A percentile compares a stretch with the other conserved stretches of the same genome.
These are phyloP conservation scores for Heptranchias perlo DNA, from an alignment of 2,113 vertebrate genomes.

Conservation along the genomic window DNA sequence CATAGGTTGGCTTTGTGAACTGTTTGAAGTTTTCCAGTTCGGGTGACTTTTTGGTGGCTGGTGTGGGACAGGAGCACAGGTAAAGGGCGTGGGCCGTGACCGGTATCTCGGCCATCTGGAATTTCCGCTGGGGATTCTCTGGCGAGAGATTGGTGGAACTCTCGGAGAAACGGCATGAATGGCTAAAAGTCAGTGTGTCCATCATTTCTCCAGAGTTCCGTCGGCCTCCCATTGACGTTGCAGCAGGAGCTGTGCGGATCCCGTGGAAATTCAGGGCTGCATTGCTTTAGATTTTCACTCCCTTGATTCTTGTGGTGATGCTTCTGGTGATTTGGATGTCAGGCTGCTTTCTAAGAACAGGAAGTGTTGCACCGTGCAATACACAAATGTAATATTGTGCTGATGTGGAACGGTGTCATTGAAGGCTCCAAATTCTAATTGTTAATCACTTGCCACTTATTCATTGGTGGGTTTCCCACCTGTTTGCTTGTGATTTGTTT, in stretches of 20 bases:
- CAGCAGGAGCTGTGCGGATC: background rate
- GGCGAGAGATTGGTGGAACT: background rate
- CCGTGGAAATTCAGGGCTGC: background rate
- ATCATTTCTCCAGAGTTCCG: background rate
- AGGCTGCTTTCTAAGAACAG: background rate
- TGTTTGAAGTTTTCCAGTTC: constrained; percentile 83
- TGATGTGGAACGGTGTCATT: background rate
- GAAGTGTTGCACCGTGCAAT: background rate
- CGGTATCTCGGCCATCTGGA: background rate
- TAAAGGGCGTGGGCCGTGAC: constrained; percentile 44
- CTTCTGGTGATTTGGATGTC: background rate
- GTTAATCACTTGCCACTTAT: background rate
- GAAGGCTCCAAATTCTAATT: background rate
- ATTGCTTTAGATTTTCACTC: background rate
- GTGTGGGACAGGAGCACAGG: constrained; percentile 93
- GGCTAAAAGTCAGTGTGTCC: background rate
- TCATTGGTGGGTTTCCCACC: background rate
- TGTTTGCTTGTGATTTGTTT: background rate
- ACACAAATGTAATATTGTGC: background rate
- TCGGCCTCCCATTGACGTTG: background rate
- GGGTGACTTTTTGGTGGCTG: constrained; percentile 83
- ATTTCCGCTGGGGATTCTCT: background rate
- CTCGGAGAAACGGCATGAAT: background rate
- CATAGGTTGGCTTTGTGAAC: constrained; percentile 81
- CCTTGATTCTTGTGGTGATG: too few relatives aligned